Evolutionary conservation across 2,797 vertebrate genomes (phyloP).

Genomic region (Sebastes elongatus): DNA sequence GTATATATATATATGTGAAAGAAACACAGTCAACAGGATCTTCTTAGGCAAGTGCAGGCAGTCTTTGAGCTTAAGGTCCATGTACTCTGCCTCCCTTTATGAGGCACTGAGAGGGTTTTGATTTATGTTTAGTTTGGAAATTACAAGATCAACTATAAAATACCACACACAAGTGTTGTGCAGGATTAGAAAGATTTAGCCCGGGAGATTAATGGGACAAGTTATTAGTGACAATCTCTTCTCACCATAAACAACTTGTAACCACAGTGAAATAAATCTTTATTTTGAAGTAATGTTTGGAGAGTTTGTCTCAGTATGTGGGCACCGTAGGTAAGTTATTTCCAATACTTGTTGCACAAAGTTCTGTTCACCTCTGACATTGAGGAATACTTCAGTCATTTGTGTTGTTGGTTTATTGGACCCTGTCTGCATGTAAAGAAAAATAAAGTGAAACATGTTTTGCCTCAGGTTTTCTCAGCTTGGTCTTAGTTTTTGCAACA

Average conservation of each 20-base stretch:
- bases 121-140: background rate
- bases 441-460: background rate
- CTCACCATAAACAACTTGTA: background rate
- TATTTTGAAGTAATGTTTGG: background rate
- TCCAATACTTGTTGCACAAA: background rate
- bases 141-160: slow-evolving; percentile 11
- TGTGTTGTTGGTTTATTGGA: background rate
- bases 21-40: background rate
- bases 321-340: background rate
- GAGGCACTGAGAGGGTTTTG: background rate
- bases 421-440: background rate
- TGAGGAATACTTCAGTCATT: background rate
- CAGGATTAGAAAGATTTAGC: background rate
- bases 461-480: background rate
- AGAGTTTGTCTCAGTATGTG: background rate
- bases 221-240: background rate
- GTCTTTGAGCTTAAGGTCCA: background rate
- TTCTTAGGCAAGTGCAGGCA: background rate
- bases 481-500: background rate
- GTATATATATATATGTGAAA: no score
- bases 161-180: background rate
- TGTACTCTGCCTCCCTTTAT: background rate
- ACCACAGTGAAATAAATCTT: background rate
- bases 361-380: background rate
- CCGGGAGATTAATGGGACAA: background rate